Evolutionary conservation across 1,140 invertebrate genomes (phyloP).

Genomic region (Microvelia longipes): DNA sequence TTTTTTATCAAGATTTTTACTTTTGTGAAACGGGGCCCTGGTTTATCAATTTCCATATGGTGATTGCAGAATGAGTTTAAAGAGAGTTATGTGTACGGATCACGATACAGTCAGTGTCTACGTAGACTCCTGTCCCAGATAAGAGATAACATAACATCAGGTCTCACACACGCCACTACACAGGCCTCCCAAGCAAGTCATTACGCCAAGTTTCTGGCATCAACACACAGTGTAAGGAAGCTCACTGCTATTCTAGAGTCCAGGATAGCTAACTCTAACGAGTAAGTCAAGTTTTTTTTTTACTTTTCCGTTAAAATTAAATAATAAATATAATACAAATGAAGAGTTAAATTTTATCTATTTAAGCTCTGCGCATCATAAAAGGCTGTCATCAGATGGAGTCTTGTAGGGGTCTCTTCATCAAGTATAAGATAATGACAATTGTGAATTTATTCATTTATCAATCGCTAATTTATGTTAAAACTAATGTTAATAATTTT

Average conservation of each 20-base stretch:
- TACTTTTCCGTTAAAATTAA: constrained; percentile 5
- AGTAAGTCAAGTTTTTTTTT: constrained; percentile 15
- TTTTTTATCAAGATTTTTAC: too few species aligned
- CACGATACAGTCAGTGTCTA: constrained; percentile 64
- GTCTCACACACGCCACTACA: constrained; percentile 59
- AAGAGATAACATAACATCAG: constrained; percentile 53
- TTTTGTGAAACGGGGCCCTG: too few species aligned
- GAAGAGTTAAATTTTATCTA: too few species aligned
- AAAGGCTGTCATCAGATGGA: too few species aligned
- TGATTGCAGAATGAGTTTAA: constrained; percentile 44
- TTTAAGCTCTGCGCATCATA: too few species aligned
- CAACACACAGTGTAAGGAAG: constrained; percentile 14
- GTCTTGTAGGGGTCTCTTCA: too few species aligned
- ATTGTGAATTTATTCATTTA: too few species aligned
- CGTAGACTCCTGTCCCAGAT: constrained; percentile 61
- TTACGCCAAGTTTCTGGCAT: constrained; percentile 20
- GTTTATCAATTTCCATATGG: too few species aligned
- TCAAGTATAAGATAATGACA: too few species aligned
- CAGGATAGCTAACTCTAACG: constrained; percentile 10
- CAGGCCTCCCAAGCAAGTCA: constrained; percentile 29
- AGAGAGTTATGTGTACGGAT: constrained; percentile 52
- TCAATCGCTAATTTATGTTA: too few species aligned
- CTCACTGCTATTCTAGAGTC: constrained; percentile 16
- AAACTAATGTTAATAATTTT: too few species aligned
- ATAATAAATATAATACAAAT: too few species aligned